Conservation (phyloP, 2,797 vertebrate genomes). For the Setipinna tenuifilis region DNA sequence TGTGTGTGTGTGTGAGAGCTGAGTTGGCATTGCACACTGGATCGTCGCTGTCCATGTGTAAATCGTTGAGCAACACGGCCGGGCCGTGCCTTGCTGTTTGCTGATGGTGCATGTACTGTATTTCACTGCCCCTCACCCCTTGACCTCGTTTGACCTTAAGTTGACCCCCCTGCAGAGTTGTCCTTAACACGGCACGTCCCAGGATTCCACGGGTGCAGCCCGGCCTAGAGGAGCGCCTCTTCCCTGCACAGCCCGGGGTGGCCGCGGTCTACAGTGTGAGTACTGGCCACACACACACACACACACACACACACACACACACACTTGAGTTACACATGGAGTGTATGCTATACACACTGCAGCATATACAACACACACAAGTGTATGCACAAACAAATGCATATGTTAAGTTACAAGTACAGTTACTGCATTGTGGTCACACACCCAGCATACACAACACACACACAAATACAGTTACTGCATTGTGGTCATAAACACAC, state of each 20-base stretch:
- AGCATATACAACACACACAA: no score
- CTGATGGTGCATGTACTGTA: constrained; percentile 11
- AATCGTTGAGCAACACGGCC: neutral
- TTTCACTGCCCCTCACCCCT: constrained; percentile 1
- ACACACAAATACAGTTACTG: neutral
- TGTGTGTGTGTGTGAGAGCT: neutral
- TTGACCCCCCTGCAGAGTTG: constrained; percentile 45
- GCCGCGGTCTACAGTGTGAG: constrained; percentile 81
- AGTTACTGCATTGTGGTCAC: no score
- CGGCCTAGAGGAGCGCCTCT: constrained; percentile 79
- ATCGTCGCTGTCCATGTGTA: neutral
- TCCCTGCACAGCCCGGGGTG: constrained; percentile 76
- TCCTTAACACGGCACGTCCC: constrained; percentile 65
- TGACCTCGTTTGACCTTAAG: constrained; percentile 41
- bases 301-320: constrained; percentile 24
- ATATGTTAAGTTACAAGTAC: no score
- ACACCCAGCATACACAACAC: no score
- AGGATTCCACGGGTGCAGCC: constrained; percentile 76
- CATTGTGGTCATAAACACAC: neutral
- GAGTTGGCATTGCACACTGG: neutral
- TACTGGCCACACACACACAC: constrained; percentile 39
- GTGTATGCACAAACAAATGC: neutral
- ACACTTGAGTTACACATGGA: no score
- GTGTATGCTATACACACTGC: no score
- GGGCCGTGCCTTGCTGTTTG: neutral